Percentiles rank a stretch among this genome's conserved stretches.
Conservation (phyloP, 2,797 vertebrate species). For the Micropoecilia bifurca region DNA sequence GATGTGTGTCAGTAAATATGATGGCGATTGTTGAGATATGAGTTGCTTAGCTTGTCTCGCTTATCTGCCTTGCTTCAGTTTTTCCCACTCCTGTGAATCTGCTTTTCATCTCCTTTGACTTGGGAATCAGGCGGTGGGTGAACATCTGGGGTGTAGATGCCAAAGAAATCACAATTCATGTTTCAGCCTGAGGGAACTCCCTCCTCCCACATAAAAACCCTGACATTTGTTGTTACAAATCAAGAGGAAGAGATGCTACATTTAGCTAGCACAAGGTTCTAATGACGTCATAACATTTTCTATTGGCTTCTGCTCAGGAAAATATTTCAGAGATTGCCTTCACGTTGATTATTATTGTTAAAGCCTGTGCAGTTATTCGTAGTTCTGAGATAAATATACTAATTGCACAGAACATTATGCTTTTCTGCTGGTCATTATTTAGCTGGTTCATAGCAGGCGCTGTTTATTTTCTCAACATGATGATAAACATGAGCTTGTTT, state of each 20-base stretch:
- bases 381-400: not conserved
- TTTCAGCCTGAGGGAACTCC: not conserved
- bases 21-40: conserved; percentile 30
- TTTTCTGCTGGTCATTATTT: not conserved
- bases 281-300: not conserved
- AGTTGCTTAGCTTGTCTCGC: not conserved
- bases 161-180: conserved; percentile 5
- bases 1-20: conserved; percentile 10
- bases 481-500: not conserved
- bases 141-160: conserved; percentile 24
- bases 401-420: not conserved
- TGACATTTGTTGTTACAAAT: not conserved
- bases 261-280: not conserved
- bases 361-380: not conserved
- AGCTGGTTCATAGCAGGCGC: not conserved
- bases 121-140: conserved; percentile 42
- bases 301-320: not conserved
- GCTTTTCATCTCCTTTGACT: conserved; percentile 28
- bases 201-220: not conserved
- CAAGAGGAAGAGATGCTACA: not conserved
- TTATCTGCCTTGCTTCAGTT: not conserved
- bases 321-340: not conserved
- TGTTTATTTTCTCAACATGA: not conserved
- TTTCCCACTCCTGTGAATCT: not conserved
- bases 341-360: not conserved